phyloP scores from a whole-genome alignment of 2,888 invertebrate species.

The Drosophila formosana region DNA sequence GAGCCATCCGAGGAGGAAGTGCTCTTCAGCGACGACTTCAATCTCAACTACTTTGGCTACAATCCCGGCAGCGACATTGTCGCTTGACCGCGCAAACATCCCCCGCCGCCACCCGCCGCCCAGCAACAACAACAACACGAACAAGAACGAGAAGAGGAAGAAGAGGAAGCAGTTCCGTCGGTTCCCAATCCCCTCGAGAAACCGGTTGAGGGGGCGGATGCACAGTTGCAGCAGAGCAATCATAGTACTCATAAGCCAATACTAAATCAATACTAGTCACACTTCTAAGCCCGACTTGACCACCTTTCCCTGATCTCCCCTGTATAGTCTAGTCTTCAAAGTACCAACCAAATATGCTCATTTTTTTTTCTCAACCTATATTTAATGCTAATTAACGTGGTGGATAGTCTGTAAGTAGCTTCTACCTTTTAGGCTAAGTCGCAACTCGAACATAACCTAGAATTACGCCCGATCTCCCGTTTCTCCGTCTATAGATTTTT shows the following conservation, averaged over 20 bases:
- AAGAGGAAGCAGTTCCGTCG: too few relatives aligned
- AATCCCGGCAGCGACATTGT: constrained; percentile 84
- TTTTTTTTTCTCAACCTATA: constrained; percentile 47
- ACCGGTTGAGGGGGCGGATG: constrained; percentile 17
- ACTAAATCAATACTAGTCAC: constrained; percentile 77
- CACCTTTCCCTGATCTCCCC: constrained; percentile 42
- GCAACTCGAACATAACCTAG: constrained; percentile 12
- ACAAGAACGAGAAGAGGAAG: neutral
- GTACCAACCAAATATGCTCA: constrained; percentile 51
- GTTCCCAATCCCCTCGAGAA: too few relatives aligned
- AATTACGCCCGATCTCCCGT: constrained; percentile 11
- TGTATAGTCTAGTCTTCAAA: constrained; percentile 73
- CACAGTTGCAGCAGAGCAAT: constrained; percentile 37
- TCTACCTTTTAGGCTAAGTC: constrained; percentile 54
- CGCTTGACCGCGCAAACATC: constrained; percentile 82
- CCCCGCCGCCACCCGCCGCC: constrained; percentile 10
- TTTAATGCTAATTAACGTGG: constrained; percentile 36
- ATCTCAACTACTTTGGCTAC: constrained; percentile 85
- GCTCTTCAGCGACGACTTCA: constrained; percentile 85
- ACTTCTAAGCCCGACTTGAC: constrained; percentile 50
- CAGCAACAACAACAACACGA: neutral
- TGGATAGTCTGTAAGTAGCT: constrained; percentile 62
- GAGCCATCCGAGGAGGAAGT: constrained; percentile 83
- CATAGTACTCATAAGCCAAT: constrained; percentile 74
- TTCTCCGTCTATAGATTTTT: constrained; percentile 11